These are phyloP conservation scores for Cydia splendana DNA, from an alignment of 1,140 invertebrate genomes.

Conservation along the genomic window DNA sequence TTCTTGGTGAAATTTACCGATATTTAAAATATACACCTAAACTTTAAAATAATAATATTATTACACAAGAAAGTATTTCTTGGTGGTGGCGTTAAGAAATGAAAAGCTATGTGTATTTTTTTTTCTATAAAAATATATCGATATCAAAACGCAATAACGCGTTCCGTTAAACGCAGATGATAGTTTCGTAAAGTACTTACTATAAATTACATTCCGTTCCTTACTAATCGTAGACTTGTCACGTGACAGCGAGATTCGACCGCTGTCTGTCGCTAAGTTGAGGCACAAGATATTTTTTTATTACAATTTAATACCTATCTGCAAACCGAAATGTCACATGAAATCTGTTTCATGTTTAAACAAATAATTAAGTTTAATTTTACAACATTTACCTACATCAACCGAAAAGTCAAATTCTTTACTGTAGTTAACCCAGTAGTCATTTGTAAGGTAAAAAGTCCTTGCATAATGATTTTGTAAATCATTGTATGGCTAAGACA, in stretches of 20 bases:
- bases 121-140: not conserved
- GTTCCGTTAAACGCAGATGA: slow-evolving; percentile 11
- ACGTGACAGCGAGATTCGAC: not conserved
- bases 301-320: not conserved
- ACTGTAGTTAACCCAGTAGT: not conserved
- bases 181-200: not conserved
- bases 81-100: not conserved
- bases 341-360: not conserved
- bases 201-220: not conserved
- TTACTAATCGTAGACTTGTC: not conserved
- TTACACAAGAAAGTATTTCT: not conserved
- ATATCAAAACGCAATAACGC: slow-evolving; percentile 12
- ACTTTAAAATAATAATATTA: not conserved
- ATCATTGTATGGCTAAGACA: not conserved
- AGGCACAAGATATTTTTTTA: not conserved
- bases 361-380: not conserved
- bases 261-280: not conserved
- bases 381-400: not conserved
- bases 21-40: not conserved
- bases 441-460: not conserved
- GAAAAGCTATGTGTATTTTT: no score
- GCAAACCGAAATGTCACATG: not conserved
- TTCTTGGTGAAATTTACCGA: not conserved
- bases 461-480: not conserved
- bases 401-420: no score